phyloP scores from a whole-genome alignment of 2,113 vertebrate species.

The Coracopsis vasa region DNA sequence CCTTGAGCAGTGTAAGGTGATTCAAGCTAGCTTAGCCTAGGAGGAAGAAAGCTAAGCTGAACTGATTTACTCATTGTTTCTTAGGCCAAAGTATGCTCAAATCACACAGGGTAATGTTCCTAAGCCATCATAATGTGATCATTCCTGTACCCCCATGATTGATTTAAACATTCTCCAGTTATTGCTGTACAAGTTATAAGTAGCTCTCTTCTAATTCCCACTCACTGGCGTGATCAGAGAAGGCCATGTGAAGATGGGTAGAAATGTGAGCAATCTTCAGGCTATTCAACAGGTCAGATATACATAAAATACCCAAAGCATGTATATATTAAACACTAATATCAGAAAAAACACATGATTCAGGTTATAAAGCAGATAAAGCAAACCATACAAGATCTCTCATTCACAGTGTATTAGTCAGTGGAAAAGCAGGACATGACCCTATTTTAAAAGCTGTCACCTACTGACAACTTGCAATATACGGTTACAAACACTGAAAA shows the following conservation, averaged over 20 bases:
- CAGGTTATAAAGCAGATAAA: not conserved
- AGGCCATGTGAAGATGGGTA: fast-evolving
- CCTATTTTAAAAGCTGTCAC: not conserved
- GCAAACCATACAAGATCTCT: not conserved
- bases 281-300: not conserved
- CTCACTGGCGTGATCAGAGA: not conserved
- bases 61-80: not conserved
- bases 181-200: not conserved
- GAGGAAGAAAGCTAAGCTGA: not conserved
- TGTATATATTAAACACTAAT: not conserved
- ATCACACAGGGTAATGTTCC: not conserved
- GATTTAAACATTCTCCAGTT: not conserved
- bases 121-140: not conserved
- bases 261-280: not conserved
- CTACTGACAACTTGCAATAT: not conserved
- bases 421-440: not conserved
- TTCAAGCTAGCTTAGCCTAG: not conserved
- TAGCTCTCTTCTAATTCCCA: not conserved
- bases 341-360: not conserved
- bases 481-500: not conserved
- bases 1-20: not conserved
- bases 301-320: not conserved
- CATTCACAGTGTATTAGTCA: not conserved
- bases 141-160: not conserved
- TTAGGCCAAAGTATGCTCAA: not conserved